Percentiles rank a stretch among this genome's conserved stretches.
These are phyloP conservation scores for Dryobotodes eremita DNA, from an alignment of 2,888 invertebrate species.

Conservation along the genomic window DNA sequence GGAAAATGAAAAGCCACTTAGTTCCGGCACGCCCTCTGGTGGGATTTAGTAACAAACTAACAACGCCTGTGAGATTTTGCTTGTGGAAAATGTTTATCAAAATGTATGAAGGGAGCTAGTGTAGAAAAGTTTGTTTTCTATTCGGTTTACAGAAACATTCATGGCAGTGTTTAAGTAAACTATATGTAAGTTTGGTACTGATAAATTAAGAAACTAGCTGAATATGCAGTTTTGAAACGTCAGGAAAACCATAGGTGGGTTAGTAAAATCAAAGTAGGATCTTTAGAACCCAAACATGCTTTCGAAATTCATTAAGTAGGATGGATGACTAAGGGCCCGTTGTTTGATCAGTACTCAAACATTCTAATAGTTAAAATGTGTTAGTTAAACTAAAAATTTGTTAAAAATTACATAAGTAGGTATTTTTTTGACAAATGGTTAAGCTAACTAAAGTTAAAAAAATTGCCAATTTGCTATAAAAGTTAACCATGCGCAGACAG, in stretches of 20 bases:
- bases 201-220: not conserved
- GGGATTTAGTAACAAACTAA: conserved; percentile 75
- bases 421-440: too few species aligned
- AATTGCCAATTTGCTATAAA: too few species aligned
- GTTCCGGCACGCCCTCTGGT: conserved; percentile 80
- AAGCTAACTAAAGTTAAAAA: too few species aligned
- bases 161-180: not conserved
- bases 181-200: not conserved
- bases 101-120: conserved; percentile 14
- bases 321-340: too few species aligned
- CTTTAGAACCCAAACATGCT: not conserved
- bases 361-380: too few species aligned
- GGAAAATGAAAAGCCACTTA: conserved; percentile 87
- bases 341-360: too few species aligned
- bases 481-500: too few species aligned
- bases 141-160: not conserved
- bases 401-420: too few species aligned
- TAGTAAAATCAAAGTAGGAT: not conserved
- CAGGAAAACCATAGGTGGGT: not conserved
- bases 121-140: not conserved
- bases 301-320: not conserved
- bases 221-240: not conserved
- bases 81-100: conserved; percentile 26
- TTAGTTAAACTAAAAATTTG: too few species aligned
- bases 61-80: conserved; percentile 49